Evolutionary conservation across 2,797 vertebrate species (phyloP), one percentile per base, ranked within the genome.

Genomic region (Hipposideros larvatus): DNA sequence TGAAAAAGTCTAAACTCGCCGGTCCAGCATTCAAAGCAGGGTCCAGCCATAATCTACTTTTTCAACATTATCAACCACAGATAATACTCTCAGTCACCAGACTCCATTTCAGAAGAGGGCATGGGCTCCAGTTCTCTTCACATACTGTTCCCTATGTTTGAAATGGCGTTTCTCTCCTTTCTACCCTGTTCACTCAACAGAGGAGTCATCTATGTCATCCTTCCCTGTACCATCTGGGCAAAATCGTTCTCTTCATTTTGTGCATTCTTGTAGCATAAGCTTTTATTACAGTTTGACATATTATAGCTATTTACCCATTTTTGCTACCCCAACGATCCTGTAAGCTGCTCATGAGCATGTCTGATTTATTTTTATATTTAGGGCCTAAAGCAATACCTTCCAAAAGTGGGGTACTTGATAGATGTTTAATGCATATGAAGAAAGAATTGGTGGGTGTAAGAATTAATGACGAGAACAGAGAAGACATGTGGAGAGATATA

Each of bases 341-440:
- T 59, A 34, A 87, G 21, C 34, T 63, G 5, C 18, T 87, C 31
- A 26, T 94, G 34, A 63, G 10, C 13, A 7, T 68, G 26, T 65
- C 31, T 55, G 70, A 53, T 71, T 95, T 87, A 84, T 63, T 41
- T 83, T 95, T 53, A 41, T 19, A 24, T 21, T 65, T 93, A 80
- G 18, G 43, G 51, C 9, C 53, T 78, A 70, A 87, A 91, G n/a
- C 48, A 90, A n/a, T 43, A 26, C 24, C 13, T 95, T 88, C 41
- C 65, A 63, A 84, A 83, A 93, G 55, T 24, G 7, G 7, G 15
- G 8, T 78, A 65, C 5, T 46, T 79, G 31, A 61, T 73, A 77
- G 26, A 71, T 95, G 73, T 28, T n/a, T 83, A 41, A 88, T 65
- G 26, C 24, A 65, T 48, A 79, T 46, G 7, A 22, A 85, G 41